Conservation (phyloP, 2,888 invertebrate species). For the Synanthedon formicaeformis region DNA sequence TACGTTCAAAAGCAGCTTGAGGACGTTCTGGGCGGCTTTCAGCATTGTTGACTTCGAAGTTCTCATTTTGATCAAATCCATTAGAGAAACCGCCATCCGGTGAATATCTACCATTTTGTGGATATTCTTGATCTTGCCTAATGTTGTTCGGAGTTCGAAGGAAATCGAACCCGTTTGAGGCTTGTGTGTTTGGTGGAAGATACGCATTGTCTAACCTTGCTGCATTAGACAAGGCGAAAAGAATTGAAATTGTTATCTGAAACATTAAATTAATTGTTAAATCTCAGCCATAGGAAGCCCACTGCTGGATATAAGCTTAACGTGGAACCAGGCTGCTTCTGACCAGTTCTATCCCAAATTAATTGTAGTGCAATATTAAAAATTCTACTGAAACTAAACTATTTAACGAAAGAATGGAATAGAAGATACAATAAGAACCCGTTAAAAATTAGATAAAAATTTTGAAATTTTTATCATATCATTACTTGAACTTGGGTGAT, state of each 20-base stretch:
- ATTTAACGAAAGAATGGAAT: no score
- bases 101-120: constrained; percentile 5
- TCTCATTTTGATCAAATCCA: constrained; percentile 4
- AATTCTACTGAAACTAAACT: no score
- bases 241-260: constrained; percentile 42
- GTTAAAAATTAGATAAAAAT: no score
- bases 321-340: no score
- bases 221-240: constrained; percentile 33
- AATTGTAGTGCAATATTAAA: no score
- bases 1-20: constrained; percentile 48
- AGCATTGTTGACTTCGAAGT: constrained; percentile 8
- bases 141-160: constrained; percentile 30
- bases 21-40: constrained; percentile 35
- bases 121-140: constrained; percentile 9
- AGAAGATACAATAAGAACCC: no score
- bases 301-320: no score
- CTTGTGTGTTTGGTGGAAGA: constrained; percentile 43
- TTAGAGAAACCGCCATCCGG: constrained; percentile 9
- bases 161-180: constrained; percentile 38
- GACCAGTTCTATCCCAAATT: no score
- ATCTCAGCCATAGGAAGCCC: neutral
- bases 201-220: constrained; percentile 52
- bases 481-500: no score
- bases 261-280: constrained; percentile 6
- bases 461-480: no score